phyloP scores from a whole-genome alignment of 2,888 invertebrate genomes.

The Brachypalpus laphriformis region DNA sequence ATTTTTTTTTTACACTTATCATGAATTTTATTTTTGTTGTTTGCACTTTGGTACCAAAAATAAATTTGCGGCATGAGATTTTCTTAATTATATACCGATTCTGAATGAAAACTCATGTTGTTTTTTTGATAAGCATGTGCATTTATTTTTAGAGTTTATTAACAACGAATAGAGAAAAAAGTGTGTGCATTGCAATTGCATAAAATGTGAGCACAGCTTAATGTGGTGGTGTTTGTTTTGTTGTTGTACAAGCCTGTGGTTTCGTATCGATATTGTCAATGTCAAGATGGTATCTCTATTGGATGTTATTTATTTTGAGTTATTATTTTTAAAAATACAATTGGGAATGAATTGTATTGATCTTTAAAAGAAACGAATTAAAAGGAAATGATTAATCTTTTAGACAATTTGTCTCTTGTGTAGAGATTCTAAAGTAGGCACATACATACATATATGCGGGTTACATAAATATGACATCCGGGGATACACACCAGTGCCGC shows the following conservation, averaged over 20 bases:
- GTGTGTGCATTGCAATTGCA: slow-evolving; percentile 32
- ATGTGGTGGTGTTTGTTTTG: neutral
- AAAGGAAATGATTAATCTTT: neutral
- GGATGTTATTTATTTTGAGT: neutral
- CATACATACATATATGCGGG: too few relatives aligned
- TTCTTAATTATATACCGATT: slow-evolving; percentile 52
- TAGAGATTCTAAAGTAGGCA: too few relatives aligned
- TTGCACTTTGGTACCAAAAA: slow-evolving; percentile 64
- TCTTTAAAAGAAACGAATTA: neutral
- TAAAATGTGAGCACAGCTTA: slow-evolving; percentile 32
- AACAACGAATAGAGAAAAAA: slow-evolving; percentile 25
- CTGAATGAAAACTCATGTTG: slow-evolving; percentile 59
- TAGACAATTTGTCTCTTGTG: too few relatives aligned
- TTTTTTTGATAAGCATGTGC: slow-evolving; percentile 53
- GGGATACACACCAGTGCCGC: too few relatives aligned
- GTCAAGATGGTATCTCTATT: neutral
- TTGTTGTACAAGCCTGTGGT: neutral
- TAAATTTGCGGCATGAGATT: slow-evolving; percentile 56
- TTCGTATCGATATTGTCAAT: slow-evolving; percentile 1
- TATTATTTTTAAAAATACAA: neutral
- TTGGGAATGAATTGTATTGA: neutral
- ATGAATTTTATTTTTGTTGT: slow-evolving; percentile 43
- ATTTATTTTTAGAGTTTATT: slow-evolving; percentile 57
- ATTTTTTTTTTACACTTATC: slow-evolving; percentile 38
- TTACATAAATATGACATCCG: too few relatives aligned